Evolutionary conservation across 2,113 vertebrate genomes (phyloP), one percentile per base, ranked within the genome.

Genomic region (Halichoerus grypus): DNA sequence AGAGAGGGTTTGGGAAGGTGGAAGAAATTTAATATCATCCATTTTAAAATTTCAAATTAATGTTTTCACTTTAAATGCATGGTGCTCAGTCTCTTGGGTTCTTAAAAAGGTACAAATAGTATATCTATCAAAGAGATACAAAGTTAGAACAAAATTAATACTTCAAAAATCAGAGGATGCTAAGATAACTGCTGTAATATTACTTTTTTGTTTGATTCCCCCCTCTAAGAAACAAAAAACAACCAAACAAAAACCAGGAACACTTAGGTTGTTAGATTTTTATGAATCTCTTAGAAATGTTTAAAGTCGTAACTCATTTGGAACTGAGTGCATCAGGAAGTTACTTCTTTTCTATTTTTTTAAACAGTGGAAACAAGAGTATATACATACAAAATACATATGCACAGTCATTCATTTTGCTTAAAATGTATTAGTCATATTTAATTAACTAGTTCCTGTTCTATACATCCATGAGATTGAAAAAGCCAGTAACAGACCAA

Each of bases 361-460:
- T 74, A 95, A 71, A 16, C 12, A 91, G 26, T 87, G 13, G 71
- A 97, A 95, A 95, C 72, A 65, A 81, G 19, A 46, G 31, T 15
- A 80, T 18, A 91, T 21, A 65, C 4, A 94, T 86, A 91, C 55
- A 92, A 85, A 82, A 69, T 8, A 55, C 36, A 80, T 19, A 16
- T 57, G 5, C 33, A 61, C n/a, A 87, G 39, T 74, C 61, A 55
- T 94, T 94, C 79, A 85, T 93, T 96, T 71, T 91, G 95, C 93
- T 94, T 79, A 69, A 86, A 93, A 88, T 91, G 86, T 87, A 7
- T 81, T 55, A 92, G 94, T 98, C 94, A 69, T 77, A 96, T 76
- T 65, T 93, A 94, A 95, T 97, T 97, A 98, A 98, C 97, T 95
- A 87, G 96, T 97, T 98, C 97, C 97, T 98, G 63, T 61, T 91